Conservation (phyloP, 2,113 vertebrate genomes). For the Daphoenositta chrysoptera region DNA sequence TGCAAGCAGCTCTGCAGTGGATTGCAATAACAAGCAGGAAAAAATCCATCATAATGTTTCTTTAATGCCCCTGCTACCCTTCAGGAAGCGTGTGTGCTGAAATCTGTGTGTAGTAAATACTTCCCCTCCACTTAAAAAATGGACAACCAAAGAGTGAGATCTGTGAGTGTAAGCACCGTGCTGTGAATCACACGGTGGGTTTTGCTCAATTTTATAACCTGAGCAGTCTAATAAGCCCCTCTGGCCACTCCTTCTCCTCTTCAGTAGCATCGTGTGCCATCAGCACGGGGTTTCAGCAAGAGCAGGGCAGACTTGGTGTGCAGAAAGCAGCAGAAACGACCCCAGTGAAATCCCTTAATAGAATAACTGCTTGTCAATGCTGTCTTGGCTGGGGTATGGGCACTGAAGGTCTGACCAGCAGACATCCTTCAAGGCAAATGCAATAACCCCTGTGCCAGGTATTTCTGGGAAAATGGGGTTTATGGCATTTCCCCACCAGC, state of each 20-base stretch:
- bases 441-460: neutral
- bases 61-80: neutral
- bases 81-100: neutral
- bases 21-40: neutral
- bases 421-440: neutral
- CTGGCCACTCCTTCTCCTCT: neutral
- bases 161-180: neutral
- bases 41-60: neutral
- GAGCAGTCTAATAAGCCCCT: neutral
- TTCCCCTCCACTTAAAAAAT: neutral
- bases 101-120: neutral
- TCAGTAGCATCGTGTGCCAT: neutral
- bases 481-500: neutral
- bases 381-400: neutral
- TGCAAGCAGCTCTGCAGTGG: neutral
- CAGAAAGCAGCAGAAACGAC: neutral
- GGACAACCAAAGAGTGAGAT: neutral
- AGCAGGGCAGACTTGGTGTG: neutral
- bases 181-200: neutral
- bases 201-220: neutral
- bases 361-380: neutral
- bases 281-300: neutral
- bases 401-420: neutral
- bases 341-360: neutral
- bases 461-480: neutral